Percentiles rank a stretch among this genome's conserved stretches.
These are phyloP conservation scores for Murina feae DNA, from an alignment of 2,113 vertebrate genomes.

Conservation along the genomic window DNA sequence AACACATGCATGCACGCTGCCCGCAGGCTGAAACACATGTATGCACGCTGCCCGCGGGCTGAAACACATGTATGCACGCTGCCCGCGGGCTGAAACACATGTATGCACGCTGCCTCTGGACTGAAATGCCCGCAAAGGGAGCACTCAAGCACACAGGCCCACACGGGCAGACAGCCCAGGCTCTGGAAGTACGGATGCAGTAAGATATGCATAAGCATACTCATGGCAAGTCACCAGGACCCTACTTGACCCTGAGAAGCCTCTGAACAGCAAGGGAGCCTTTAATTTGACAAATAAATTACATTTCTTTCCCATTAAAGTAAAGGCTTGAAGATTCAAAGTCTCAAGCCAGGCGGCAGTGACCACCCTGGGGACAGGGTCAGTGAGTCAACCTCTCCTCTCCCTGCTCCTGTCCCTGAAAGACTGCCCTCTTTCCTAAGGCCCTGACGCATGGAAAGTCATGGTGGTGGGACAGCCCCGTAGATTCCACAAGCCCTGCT, in stretches of 20 bases:
- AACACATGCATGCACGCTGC: too few relatives aligned
- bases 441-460: not conserved
- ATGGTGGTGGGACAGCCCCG: accelerated
- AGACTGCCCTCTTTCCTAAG: not conserved
- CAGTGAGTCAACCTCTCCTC: not conserved
- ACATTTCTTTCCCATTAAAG: constrained; percentile 54
- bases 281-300: constrained; percentile 72
- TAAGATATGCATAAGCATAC: not conserved
- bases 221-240: not conserved
- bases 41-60: too few relatives aligned
- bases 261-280: constrained; percentile 34
- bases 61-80: not conserved
- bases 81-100: not conserved
- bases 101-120: not conserved
- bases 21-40: too few relatives aligned
- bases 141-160: not conserved
- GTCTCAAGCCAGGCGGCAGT: not conserved
- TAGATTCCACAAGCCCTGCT: not conserved
- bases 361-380: not conserved
- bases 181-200: constrained; percentile 5
- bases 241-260: constrained; percentile 30
- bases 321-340: constrained; percentile 54
- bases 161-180: not conserved
- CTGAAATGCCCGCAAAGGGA: not conserved
- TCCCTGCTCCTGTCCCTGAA: not conserved